Evolutionary conservation across 2,113 vertebrate genomes (phyloP), one percentile per base, ranked within the genome.

Genomic region (Brachyhypopomus occidentalis): DNA sequence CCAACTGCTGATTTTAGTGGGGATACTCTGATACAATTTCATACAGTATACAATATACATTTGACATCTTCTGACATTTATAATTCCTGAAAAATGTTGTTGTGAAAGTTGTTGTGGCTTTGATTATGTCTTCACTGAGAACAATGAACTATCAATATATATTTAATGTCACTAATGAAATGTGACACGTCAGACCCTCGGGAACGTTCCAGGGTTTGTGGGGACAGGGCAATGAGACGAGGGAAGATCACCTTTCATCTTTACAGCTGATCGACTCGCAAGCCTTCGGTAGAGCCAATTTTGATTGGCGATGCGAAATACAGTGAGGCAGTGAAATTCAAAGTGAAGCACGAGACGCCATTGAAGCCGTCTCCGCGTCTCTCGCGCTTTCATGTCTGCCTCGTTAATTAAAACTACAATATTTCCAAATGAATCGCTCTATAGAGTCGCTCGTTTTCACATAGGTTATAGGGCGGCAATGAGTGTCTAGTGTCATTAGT

Each of bases 41-140:
- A n/a, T n/a, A n/a, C n/a, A n/a, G n/a, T n/a, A 17, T 14, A 16
- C 62, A 38, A 56, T 78, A 19, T 30, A 5, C 48, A 27, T n/a
- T n/a, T n/a, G 77, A 5, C 55, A 41, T 38, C n/a, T 69, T 66
- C 27, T 34, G 48, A 30, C 7, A 9, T 11, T 59, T 45, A 23
- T 48, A 63, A 73, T 45, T 12, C 1, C 62, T 45, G 60, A 63
- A 58, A 83, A 55, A 70, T 70, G 19, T 36, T 30, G 14, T 48
- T 58, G 63, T 8, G 30, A 30, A 30, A 30, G 30, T 30, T 77
- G 16, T 67, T 77, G 45, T 55, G 23, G 36, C 8, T 23, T 38
- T 66, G 70, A 74, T 63, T 25, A 30, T 17, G 63, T 83, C 74
- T 67, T 63, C 9, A 84, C 7, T 34, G 70, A 45, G 55, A 70